These are phyloP conservation scores for Drosophila pachea DNA, from an alignment of 1,140 invertebrate genomes.

Conservation along the genomic window DNA sequence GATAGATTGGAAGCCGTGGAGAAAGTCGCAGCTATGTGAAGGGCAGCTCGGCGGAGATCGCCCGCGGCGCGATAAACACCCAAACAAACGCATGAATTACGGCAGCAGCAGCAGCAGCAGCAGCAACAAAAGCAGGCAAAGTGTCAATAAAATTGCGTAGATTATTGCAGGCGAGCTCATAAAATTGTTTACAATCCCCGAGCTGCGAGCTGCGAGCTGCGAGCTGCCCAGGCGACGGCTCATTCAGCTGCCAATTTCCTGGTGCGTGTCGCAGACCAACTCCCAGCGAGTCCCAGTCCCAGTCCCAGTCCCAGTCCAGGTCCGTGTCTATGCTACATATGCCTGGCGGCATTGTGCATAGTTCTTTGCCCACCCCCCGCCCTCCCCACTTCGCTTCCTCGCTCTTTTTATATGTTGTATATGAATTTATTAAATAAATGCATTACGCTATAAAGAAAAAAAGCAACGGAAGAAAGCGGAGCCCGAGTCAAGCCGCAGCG, in stretches of 20 bases:
- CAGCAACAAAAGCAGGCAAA: constrained; percentile 63
- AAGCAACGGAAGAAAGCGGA: constrained; percentile 21
- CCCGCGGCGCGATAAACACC: constrained; percentile 52
- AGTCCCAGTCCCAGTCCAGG: not conserved
- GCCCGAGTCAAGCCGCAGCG: not conserved
- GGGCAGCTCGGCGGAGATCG: constrained; percentile 27
- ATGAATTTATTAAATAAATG: constrained; percentile 77
- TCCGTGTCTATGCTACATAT: constrained; percentile 13
- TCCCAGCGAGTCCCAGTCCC: not conserved
- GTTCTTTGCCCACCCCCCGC: not conserved
- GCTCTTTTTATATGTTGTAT: constrained; percentile 34
- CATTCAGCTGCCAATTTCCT: constrained; percentile 70
- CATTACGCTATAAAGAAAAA: constrained; percentile 57
- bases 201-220: not conserved
- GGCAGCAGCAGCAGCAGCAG: too few species aligned
- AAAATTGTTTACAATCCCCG: constrained; percentile 72
- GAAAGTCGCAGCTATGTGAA: constrained; percentile 33
- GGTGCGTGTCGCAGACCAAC: constrained; percentile 55
- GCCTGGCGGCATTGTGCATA: constrained; percentile 49
- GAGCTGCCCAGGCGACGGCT: constrained; percentile 11
- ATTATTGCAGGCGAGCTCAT: constrained; percentile 73
- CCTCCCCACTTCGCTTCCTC: too few species aligned
- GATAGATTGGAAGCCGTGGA: constrained; percentile 37
- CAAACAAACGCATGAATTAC: constrained; percentile 58
- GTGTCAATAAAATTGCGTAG: constrained; percentile 77